Evolutionary conservation across 2,797 vertebrate species (phyloP), one percentile per base, ranked within the genome.

Genomic region (Calcarius lapponicus): DNA sequence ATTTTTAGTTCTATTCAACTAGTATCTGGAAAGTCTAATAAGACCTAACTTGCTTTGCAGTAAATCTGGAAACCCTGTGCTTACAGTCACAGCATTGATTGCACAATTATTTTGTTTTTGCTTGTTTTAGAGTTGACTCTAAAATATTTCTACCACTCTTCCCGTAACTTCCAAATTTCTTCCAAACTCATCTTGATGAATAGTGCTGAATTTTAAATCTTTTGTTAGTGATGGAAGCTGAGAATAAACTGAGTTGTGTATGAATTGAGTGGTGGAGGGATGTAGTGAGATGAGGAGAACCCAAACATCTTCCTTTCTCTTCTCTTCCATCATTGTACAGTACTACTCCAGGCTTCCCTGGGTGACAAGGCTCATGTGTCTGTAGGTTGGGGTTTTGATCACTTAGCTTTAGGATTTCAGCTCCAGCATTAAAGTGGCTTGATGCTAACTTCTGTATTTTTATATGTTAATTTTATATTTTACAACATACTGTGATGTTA

Each of bases 281-380:
- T 26, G 11, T n/a, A 36, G n/a, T 50, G 34, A 71, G 61, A 57
- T 0, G 3, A 74, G 28, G 28, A 76, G 50, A 74, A 48, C 32
- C 22, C 22, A 5, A 34, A 18, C 4, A 14, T 43, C 34, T 75
- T 79, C 25, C 29, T 83, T 86, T 31, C 17, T 28, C 6, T 84
- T 61, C 43, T 71, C 10, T 67, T 91, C 69, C 16, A 15, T 64
- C 28, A 12, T 14, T 74, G 42, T 3, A 3, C 32, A 53, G 16
- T 9, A 17, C 31, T 80, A 2, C 10, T 17, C 6, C 31, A 69
- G 42, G 43, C 22, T 74, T 86, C 13, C 28, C 48, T 1, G 3
- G 14, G 5, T 65, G 50, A 57, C 2, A 4, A 47, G 42, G 32
- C 9, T 78, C 3, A 2, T 7, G 14, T 1, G 1, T 47, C 25